A percentile compares a stretch with the other conserved stretches of the same genome.
Conservation (phyloP, 2,888 invertebrate genomes). For the Lottia gigantea region DNA sequence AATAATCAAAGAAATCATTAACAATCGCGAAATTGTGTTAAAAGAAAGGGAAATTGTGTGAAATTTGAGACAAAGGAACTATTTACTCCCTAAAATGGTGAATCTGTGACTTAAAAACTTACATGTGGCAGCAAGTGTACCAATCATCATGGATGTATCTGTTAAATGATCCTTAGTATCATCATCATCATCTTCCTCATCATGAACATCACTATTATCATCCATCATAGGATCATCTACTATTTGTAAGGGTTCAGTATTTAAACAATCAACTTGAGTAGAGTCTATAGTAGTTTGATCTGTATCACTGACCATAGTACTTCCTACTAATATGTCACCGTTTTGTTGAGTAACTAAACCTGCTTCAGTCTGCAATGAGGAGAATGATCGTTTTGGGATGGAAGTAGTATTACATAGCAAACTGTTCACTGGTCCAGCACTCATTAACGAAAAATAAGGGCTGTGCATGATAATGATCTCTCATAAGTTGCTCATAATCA, state of each 20-base stretch:
- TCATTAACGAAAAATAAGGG: no score
- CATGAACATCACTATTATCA: neutral
- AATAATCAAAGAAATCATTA: no score
- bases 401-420: no score
- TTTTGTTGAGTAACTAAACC: neutral
- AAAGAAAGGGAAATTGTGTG: no score
- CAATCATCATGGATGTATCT: neutral
- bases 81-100: no score
- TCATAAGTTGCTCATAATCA: no score
- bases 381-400: no score
- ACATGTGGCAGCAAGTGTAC: neutral
- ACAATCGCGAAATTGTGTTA: no score
- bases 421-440: no score
- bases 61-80: no score
- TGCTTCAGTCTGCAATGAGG: neutral
- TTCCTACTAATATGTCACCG: neutral
- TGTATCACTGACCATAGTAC: neutral
- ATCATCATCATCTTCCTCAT: neutral
- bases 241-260: neutral
- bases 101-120: no score
- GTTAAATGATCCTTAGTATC: neutral
- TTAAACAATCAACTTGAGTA: neutral
- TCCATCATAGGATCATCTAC: constrained; percentile 7
- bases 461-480: no score
- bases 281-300: neutral